Evolutionary conservation across 2,797 vertebrate genomes (phyloP).

Genomic region (Pipistrellus nathusii): DNA sequence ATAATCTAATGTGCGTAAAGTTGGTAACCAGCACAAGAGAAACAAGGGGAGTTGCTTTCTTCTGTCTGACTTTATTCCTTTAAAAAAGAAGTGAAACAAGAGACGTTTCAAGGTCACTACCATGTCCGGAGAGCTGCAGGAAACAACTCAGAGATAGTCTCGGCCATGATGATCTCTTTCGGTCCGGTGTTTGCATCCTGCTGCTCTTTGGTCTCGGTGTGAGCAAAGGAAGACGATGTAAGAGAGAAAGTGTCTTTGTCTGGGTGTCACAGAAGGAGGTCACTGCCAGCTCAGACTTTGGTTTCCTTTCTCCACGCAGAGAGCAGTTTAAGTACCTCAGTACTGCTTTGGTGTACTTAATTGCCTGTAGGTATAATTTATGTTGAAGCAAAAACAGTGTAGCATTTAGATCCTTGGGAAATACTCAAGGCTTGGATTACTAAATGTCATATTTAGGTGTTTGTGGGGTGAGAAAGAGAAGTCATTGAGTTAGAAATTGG

Average conservation of each 20-base stretch:
- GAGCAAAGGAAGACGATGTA: background rate
- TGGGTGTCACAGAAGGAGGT: conserved; percentile 10
- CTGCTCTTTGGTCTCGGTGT: background rate
- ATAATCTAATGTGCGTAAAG: background rate
- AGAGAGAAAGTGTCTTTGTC: conserved; percentile 26
- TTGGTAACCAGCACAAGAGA: background rate
- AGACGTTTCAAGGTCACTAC: background rate
- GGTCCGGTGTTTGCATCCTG: background rate
- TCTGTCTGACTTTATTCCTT: background rate
- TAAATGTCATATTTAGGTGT: background rate
- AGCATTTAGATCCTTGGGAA: background rate
- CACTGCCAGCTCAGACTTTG: background rate
- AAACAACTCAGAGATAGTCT: background rate
- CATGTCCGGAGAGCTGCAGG: background rate
- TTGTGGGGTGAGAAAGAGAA: background rate
- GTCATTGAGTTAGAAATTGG: background rate
- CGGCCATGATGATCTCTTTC: background rate
- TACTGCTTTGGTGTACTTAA: background rate
- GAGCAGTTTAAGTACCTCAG: background rate
- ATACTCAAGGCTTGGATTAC: background rate
- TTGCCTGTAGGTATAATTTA: background rate
- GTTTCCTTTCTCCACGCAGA: background rate
- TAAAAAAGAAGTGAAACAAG: background rate
- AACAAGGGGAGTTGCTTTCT: background rate
- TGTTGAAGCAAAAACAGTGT: background rate